Evolutionary conservation across 2,888 invertebrate species (phyloP).

Genomic region (Actias luna): DNA sequence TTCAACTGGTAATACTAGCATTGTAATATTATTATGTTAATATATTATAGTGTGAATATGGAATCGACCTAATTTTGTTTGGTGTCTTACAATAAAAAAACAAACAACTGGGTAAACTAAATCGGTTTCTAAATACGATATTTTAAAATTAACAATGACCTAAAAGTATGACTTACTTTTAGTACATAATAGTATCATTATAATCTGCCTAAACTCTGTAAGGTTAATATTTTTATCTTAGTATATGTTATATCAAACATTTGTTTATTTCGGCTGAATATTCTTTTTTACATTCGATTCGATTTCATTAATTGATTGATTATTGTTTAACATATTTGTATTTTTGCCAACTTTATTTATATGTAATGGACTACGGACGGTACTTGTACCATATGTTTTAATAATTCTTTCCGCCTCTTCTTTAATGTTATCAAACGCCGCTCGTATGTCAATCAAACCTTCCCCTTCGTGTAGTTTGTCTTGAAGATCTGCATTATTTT

Average conservation of each 20-base stretch:
- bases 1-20: neutral
- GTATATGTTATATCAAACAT: neutral
- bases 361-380: neutral
- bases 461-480: conserved; percentile 2
- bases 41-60: no score
- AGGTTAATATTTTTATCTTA: conserved; percentile 1
- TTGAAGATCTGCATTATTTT: neutral
- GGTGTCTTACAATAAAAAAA: no score
- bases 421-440: neutral
- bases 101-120: neutral
- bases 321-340: conserved; percentile 3
- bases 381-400: neutral
- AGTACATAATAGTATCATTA: no score
- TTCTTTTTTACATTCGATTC: neutral
- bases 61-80: no score
- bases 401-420: neutral
- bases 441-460: conserved; percentile 11
- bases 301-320: conserved; percentile 2
- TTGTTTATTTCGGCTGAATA: conserved; percentile 5
- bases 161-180: no score
- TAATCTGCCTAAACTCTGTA: neutral
- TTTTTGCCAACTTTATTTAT: neutral
- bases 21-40: neutral
- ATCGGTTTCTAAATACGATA: no score
- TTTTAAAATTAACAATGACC: no score